Evolutionary conservation across 2,888 invertebrate genomes (phyloP), one percentile per base, ranked within the genome.

Genomic region (Cheilosia scutellata): DNA sequence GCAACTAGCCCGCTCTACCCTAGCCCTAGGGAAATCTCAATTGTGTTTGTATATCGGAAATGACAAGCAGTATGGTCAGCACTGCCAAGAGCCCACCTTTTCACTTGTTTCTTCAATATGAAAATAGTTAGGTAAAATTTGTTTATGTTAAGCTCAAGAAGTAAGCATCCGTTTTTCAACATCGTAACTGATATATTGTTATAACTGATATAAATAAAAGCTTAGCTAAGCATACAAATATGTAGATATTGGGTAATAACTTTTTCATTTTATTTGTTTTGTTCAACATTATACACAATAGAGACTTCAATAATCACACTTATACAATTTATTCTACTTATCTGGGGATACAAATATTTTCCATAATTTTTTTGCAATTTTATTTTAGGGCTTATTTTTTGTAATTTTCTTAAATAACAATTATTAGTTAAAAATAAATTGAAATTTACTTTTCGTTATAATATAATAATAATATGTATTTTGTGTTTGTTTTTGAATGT

Each of bases 261-360:
- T 70, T 86, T 82, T 77, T 80, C 66, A 76, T 72, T 86, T 86
- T 82, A 86, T 86, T 86, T 82, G 72, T 77, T 86, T 82, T 31
- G 68, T 72, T 86, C 68, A 86, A 86, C 82, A 82, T 86, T 82
- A 68, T 86, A 76, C 80, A 86, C 86, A 82, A 71, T 79, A 84
- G 78, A 74, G 84, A 70, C 60, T 76, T 79, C 60, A 79, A 75
- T 86, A 86, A 72, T 77, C 76, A 86, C 82, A 82, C 77, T 84
- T 80, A 82, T 63, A 71, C 44, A 86, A 86, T 82, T 86, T 82
- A 86, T 62, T 86, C 82, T 86, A 86, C 66, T 82, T 71, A 68
- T 82, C 62, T 72, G 49, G 33, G 65, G 68, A 76, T 63, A 53
- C 65, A 71, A 70, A 44, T 40, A 33, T 25, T 44, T 75, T n/a